phyloP scores from a whole-genome alignment of 2,113 vertebrate genomes.

The Panthera uncia region DNA sequence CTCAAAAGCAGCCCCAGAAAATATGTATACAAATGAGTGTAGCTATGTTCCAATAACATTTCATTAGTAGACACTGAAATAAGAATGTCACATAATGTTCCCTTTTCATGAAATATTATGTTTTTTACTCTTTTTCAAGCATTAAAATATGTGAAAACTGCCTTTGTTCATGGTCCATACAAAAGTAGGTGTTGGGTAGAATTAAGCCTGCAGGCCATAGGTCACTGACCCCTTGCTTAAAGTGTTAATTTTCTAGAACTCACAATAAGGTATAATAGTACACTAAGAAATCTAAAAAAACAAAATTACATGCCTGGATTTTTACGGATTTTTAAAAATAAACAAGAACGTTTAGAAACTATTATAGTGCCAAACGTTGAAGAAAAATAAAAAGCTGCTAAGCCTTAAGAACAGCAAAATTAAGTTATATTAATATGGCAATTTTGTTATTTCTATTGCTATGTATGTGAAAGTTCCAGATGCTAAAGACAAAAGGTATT shows the following conservation, averaged over 20 bases:
- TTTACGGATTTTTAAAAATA: not conserved
- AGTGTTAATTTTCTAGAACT: constrained; percentile 20
- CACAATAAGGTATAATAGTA: not conserved
- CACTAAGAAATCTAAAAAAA: not conserved
- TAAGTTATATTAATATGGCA: not conserved
- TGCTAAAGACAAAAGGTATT: not conserved
- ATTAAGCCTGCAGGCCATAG: not conserved
- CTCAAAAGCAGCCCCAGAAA: not conserved
- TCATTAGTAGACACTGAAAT: not conserved
- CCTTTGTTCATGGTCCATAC: not conserved
- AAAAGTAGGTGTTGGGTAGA: not conserved
- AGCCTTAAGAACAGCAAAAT: not conserved
- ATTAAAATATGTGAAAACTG: constrained; percentile 1
- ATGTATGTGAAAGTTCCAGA: not conserved
- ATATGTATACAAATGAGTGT: not conserved
- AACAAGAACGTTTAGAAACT: not conserved
- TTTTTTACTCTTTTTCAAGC: not conserved
- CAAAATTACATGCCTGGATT: not conserved
- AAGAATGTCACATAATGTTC: constrained; percentile 5
- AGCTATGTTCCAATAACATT: not conserved
- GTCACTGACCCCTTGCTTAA: not conserved
- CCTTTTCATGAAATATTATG: not conserved
- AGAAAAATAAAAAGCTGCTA: not conserved
- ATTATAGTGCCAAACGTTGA: not conserved
- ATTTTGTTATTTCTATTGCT: not conserved